phyloP scores from a whole-genome alignment of 2,113 vertebrate species.

The Uria lomvia region DNA sequence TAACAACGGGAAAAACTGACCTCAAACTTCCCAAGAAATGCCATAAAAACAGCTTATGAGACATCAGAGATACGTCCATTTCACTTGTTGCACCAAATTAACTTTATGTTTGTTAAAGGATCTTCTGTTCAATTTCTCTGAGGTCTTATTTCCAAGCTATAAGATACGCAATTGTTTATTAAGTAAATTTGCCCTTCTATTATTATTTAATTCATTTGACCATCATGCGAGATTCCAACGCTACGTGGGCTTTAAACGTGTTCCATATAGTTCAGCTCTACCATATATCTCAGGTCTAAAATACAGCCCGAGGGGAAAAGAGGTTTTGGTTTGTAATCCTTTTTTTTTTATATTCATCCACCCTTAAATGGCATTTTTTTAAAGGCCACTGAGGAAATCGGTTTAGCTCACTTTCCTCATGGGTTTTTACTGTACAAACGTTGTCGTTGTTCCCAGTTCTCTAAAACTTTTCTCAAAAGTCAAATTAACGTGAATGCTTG shows the following conservation, averaged over 20 bases:
- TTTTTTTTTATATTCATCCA: neutral
- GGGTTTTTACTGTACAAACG: neutral
- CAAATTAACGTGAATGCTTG: neutral
- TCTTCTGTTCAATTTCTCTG: neutral
- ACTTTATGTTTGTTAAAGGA: neutral
- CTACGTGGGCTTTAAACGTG: fast-evolving
- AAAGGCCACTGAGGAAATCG: constrained; percentile 25
- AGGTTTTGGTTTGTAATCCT: neutral
- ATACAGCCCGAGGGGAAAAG: neutral
- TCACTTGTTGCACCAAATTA: constrained; percentile 33
- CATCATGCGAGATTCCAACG: neutral
- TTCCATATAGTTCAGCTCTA: neutral
- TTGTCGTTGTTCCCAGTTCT: neutral
- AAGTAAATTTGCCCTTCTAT: neutral
- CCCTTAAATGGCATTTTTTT: neutral
- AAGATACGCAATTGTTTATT: neutral
- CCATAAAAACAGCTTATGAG: neutral
- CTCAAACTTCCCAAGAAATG: neutral
- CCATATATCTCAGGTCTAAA: neutral
- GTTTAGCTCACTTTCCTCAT: neutral
- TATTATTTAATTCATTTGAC: neutral
- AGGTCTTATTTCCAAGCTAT: neutral
- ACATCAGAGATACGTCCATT: neutral
- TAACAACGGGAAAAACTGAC: neutral
- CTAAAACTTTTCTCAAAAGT: constrained; percentile 18